Conservation (phyloP, 2,113 vertebrate genomes). For the Lasiurus borealis region DNA sequence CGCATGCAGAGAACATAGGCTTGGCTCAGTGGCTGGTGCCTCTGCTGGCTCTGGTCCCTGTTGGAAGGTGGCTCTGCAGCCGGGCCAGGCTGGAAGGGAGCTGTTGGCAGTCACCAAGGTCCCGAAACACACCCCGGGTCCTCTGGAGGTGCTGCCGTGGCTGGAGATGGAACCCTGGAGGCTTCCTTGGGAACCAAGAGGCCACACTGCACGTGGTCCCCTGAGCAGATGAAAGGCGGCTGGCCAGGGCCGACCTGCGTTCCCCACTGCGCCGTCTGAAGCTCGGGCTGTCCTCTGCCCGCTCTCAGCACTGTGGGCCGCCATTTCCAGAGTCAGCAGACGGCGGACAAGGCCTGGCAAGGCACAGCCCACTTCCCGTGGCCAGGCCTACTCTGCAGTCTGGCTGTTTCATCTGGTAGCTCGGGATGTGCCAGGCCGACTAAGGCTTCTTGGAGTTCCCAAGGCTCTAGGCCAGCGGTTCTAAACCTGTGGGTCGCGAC, state of each 20-base stretch:
- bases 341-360: background rate
- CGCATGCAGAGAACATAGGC: background rate
- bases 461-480: background rate
- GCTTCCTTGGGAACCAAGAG: background rate
- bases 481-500: too few relatives aligned
- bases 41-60: background rate
- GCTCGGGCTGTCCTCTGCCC: background rate
- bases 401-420: background rate
- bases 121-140: background rate
- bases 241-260: background rate
- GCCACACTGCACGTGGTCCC: background rate
- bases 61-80: background rate
- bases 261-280: background rate
- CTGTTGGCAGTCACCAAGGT: background rate
- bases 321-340: background rate
- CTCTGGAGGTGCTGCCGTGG: constrained; percentile 4
- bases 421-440: background rate
- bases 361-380: background rate
- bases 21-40: background rate
- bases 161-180: background rate
- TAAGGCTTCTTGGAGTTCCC: background rate
- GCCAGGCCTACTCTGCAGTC: background rate
- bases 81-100: background rate
- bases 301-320: background rate
- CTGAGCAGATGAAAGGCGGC: background rate